Base-by-base conservation (phyloP, 2,888 invertebrate species). In the Bedellia somnulentella region DNA sequence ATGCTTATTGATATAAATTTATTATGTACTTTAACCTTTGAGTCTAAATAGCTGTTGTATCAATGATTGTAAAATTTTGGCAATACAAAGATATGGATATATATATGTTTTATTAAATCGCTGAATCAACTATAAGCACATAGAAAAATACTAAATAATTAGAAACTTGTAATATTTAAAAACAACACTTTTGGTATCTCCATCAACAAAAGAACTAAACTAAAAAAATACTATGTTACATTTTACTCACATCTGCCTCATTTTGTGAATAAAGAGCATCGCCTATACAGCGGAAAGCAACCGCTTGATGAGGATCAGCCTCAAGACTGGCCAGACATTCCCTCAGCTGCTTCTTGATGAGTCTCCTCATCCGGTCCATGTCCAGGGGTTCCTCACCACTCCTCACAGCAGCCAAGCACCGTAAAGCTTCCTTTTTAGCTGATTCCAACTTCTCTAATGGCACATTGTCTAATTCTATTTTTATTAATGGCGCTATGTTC, bases 261-360 rank as follows among this genome's bases (percentile, higher is more conserved):
- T 76, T 80, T 31, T 83, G 80, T 9, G 92, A 91, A 57, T 92
- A 93, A 15, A 95, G 64, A 48, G 89, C 85, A 52, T 94, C 91
- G 0, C 87, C 88, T 39, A 93, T 89, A 30, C 89, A 78, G 44
- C 85, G 80, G 49, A 84, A 85, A 0, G 91, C 87, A 29, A 93
- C 68, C 0, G 83, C 79, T 39, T 86, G 83, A 48, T 92, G 89
- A 0, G 93, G 91, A 39, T 79, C 80, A 9, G 81, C 82, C 58
- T 91, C 94, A 27, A 93, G 75, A 49, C 80, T 80, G 34, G 85
- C 85, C 21, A 86, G 63, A 35, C 79, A 78, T 49, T 87, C 86
- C 8, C 87, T 58, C 35, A 85, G 80, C 44, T 83, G 84, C 34
- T 86, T 82, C 41, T 83, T 81, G 23, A 93, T 78, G 5, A 94